phyloP scores from a whole-genome alignment of 2,888 invertebrate genomes.

The Hylaea fasciaria region DNA sequence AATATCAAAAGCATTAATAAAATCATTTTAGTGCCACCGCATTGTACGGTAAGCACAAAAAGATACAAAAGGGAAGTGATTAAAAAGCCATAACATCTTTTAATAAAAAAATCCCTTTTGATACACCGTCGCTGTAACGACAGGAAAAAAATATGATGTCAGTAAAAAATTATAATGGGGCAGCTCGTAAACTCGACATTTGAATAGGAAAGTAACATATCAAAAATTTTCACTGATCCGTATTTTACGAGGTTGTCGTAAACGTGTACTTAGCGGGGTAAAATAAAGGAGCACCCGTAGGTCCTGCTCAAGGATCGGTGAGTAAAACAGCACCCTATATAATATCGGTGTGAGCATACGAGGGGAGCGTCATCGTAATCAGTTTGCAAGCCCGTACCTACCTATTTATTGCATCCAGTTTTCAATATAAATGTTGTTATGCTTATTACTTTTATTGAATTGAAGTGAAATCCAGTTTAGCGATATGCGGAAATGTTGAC shows the following conservation, averaged over 20 bases:
- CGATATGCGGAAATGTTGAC: conserved; percentile 25
- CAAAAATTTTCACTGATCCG: conserved; percentile 85
- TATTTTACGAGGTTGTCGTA: conserved; percentile 83
- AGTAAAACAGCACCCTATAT: conserved; percentile 58
- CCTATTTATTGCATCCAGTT: conserved; percentile 56
- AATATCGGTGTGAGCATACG: conserved; percentile 58
- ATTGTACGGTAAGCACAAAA: conserved; percentile 63
- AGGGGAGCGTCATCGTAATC: conserved; percentile 71
- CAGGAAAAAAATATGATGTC: conserved; percentile 78
- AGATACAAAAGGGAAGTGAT: conserved; percentile 77
- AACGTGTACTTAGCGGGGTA: conserved; percentile 80
- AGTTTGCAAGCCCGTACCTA: conserved; percentile 59
- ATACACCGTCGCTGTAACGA: conserved; percentile 74
- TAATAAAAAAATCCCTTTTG: conserved; percentile 74
- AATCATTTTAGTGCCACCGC: conserved; percentile 57
- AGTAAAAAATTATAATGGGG: conserved; percentile 81
- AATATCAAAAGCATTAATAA: conserved; percentile 50
- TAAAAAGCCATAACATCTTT: conserved; percentile 79
- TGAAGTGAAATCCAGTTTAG: conserved; percentile 16
- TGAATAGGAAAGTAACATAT: conserved; percentile 85
- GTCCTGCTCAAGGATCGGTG: conserved; percentile 74
- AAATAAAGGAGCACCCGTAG: conserved; percentile 62
- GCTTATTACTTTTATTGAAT: conserved; percentile 30
- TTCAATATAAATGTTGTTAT: conserved; percentile 51
- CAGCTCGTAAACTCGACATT: conserved; percentile 78